Base-by-base conservation (phyloP, 2,797 vertebrate species). In the Octomys mimax region DNA sequence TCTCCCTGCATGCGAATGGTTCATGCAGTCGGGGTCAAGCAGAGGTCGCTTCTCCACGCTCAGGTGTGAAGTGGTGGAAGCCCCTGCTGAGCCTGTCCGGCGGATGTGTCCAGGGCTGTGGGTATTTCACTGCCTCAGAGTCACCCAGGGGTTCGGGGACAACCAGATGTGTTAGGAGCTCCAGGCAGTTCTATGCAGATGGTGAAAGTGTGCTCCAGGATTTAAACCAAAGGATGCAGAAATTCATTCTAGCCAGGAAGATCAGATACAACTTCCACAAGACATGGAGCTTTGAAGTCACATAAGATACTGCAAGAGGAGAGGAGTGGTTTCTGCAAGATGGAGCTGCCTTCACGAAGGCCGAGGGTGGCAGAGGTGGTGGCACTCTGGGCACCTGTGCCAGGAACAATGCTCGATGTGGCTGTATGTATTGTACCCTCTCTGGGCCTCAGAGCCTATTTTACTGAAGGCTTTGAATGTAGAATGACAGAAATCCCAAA, bases 221-320 rank as follows among this genome's bases (percentile, higher is more conserved):
- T 66, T 93, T 79, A 92, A 61, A 36, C 49, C 0, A 0, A 87
- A 95, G 36, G 79, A 94, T 39, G 54, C 33, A 77, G 22, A 31
- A 64, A 81, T 93, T 96, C 84, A 82, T 80, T 92, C 36, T 46
- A 96, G 84, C 39, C 57, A 70, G 33, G 73, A 93, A 95, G 73
- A 92, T 92, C 66, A 82, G 90, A 52, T 79, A 64, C 71, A 90
- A 70, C 88, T 82, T 75, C 61, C 22, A 16, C 24, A 75, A 82
- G 85, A 85, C 54, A 9, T 0, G 52, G 68, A 84, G n/a, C 73
- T 89, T 93, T 18, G 52, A 91, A 78, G 89, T 94, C 77, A 95
- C 89, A 87, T 62, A 91, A 66, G 80, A 88, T 52, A 54, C 6
- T 87, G 66, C 87, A 83, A 82, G 54, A 87, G 90, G 84, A 84